Conservation (phyloP, 2,113 vertebrate genomes). For the Ellobius talpinus region DNA sequence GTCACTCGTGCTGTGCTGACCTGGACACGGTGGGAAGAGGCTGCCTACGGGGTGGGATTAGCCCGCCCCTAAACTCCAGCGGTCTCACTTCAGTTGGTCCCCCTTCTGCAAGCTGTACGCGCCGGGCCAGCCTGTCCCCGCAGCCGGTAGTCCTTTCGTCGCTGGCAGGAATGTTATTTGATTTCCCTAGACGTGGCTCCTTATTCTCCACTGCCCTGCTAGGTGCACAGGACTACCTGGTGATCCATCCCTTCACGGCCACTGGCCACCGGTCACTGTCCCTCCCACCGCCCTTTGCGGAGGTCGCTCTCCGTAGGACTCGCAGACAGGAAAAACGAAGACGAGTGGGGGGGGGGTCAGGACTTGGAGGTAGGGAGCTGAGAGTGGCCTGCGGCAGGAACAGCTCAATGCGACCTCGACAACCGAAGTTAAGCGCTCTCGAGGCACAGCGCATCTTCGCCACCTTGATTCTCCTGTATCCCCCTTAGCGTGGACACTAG, state of each 20-base stretch:
- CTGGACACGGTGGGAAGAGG: not conserved
- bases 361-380: not conserved
- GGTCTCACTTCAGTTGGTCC: no score
- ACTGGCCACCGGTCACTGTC: not conserved
- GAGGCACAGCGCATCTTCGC: not conserved
- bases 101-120: not conserved
- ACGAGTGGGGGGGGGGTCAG: not conserved
- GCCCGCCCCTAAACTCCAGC: no score
- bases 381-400: not conserved
- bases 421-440: not conserved
- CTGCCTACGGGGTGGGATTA: not conserved
- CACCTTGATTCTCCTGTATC: not conserved
- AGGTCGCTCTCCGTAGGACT: not conserved
- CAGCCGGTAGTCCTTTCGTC: slow-evolving; percentile 75
- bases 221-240: not conserved
- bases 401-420: not conserved
- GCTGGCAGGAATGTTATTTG: slow-evolving; percentile 63
- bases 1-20: not conserved
- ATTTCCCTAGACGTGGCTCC: slow-evolving; percentile 48
- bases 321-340: not conserved
- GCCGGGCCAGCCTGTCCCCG: no score
- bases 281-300: not conserved
- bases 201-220: not conserved
- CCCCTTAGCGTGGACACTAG: not conserved
- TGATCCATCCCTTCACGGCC: no score